Base-by-base conservation (phyloP, 2,113 vertebrate genomes). In the Beaufortia kweichowensis region DNA sequence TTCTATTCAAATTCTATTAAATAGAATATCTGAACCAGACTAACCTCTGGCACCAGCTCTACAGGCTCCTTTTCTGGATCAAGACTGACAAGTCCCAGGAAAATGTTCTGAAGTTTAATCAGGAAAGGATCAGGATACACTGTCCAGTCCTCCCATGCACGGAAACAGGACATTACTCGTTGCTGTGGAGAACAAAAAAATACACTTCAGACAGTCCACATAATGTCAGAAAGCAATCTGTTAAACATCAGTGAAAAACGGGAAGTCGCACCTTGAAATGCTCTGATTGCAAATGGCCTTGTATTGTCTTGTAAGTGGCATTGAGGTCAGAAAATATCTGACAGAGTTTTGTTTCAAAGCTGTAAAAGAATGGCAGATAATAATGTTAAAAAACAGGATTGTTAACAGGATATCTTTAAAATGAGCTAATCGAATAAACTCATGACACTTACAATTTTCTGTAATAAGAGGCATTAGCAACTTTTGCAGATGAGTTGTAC, bases 111-210 rank as follows among this genome's bases (percentile, higher is more conserved):
- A 29, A 99, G 90, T 90, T 96, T 98, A 88, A 99, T 99, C 82
- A 99, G 93, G 92, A 95, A 99, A 12, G 97, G 96, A 71, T 99
- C 97, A n/a, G 97, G 96, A 88, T 99, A 99, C 82, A 99, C 96
- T 0, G 97, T 91, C 97, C 97, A 99, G 83, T 99, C 97, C 86
- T 99, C 97, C 97, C 97, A 99, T 0, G 97, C 97, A 87, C 97
- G 92, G 89, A 99, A 99, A 90, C 97, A 99, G 0, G 96, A 91
- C 97, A 99, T 98, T 39, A 99, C 96, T 55, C 97, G 90, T 98
- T 99, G 97, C 97, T 99, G 87, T 24, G 15, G 31, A 53, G 17
- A 67, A 3, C 2, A 19, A 68, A 17, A 55, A 3, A 46, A 78
- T 31, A 33, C 15, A 23, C 46, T 29, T 75, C 2, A 64, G 56